phyloP scores from a whole-genome alignment of 2,113 vertebrate species.

The Myxocyprinus asiaticus region DNA sequence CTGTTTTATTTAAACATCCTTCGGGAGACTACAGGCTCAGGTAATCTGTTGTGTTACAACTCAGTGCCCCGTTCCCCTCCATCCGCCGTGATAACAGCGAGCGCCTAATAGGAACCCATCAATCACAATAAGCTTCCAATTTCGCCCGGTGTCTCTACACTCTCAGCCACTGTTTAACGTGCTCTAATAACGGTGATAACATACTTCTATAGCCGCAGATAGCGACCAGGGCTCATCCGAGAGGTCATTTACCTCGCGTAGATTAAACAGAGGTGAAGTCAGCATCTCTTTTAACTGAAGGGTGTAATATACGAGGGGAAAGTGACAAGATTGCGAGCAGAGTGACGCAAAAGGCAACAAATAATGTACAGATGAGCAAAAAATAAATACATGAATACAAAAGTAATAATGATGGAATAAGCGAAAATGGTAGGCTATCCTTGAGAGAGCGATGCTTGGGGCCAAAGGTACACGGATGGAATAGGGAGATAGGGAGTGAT shows the following conservation, averaged over 20 bases:
- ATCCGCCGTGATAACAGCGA: conserved; percentile 86
- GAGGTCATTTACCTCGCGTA: conserved; percentile 79
- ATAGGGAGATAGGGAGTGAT: conserved; percentile 66
- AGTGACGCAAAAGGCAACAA: conserved; percentile 6
- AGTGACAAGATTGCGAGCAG: conserved; percentile 1
- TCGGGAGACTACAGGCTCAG: conserved; percentile 85
- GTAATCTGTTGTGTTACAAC: conserved; percentile 96
- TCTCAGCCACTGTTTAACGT: conserved; percentile 82
- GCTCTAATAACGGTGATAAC: conserved; percentile 89
- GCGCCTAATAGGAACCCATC: conserved; percentile 90
- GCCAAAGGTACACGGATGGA: conserved; percentile 72
- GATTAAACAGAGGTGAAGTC: conserved; percentile 77
- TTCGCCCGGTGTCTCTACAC: conserved; percentile 81
- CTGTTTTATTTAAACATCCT: conserved; percentile 93
- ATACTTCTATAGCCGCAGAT: conserved; percentile 81
- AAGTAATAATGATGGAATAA: too few relatives aligned
- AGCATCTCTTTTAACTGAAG: conserved; percentile 76
- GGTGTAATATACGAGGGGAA: conserved; percentile 55
- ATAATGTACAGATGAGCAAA: conserved; percentile 8
- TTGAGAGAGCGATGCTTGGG: conserved; percentile 56
- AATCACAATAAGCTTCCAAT: conserved; percentile 92
- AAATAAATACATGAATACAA: too few relatives aligned
- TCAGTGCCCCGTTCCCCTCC: conserved; percentile 88
- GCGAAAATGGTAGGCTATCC: conserved; percentile 17
- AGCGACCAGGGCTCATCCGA: conserved; percentile 74